Percentiles rank a stretch among this genome's conserved stretches.
phyloP scores from a whole-genome alignment of 2,113 vertebrate species.

The Ovis canadensis region DNA sequence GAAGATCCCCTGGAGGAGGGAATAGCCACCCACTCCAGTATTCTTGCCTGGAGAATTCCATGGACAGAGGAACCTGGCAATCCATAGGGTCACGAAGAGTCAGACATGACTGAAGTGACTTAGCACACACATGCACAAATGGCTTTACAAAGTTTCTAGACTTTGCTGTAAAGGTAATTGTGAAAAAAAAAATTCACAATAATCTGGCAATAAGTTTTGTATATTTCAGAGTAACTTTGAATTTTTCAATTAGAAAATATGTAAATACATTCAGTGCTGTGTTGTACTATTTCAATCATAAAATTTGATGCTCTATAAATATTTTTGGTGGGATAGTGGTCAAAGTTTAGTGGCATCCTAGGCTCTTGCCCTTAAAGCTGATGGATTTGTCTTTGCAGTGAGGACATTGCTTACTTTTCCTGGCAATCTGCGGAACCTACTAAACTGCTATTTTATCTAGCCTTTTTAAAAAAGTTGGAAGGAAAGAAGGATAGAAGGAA shows the following conservation, averaged over 20 bases:
- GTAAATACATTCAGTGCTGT: not conserved
- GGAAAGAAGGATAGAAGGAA: not conserved
- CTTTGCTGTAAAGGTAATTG: not conserved
- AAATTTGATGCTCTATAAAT: not conserved
- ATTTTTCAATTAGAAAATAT: not conserved
- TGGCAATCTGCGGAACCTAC: too few relatives aligned
- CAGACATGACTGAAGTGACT: not conserved
- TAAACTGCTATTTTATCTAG: not conserved
- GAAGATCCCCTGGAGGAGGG: not conserved
- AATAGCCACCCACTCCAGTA: not conserved
- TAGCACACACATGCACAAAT: not conserved
- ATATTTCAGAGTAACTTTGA: not conserved
- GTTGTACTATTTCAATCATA: not conserved
- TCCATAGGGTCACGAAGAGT: not conserved
- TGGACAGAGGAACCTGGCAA: not conserved
- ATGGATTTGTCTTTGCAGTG: not conserved
- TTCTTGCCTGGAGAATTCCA: not conserved
- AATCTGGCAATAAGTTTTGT: not conserved
- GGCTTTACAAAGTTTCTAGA: not conserved
- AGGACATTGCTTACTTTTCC: not conserved
- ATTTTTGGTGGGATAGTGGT: not conserved
- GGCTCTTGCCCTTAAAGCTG: not conserved
- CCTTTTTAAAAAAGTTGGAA: not conserved
- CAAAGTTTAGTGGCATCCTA: not conserved
- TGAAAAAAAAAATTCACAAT: not conserved